Base-by-base conservation (phyloP, 2,113 vertebrate genomes). In the Salvator merianae region DNA sequence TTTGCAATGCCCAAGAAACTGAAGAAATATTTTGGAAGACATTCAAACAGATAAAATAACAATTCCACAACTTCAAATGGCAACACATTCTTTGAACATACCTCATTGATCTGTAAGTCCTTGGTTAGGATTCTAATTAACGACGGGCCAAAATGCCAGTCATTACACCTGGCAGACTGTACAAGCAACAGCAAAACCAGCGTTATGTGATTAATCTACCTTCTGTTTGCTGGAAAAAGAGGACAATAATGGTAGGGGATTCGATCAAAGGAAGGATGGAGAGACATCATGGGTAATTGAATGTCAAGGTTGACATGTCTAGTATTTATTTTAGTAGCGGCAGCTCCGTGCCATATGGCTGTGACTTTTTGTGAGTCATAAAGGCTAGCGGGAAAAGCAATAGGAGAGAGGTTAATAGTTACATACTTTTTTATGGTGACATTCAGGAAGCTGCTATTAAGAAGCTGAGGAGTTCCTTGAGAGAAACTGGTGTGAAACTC, bases 271-370 rank as follows among this genome's bases (percentile, higher is more conserved):
- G 32, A 30, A 30, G 77, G 59, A 32, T 26, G 22, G 40, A 71
- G 38, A 26, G 4, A 63, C 80, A 24, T 24, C 3, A 40, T n/a
- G 70, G 63, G 53, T 36, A 16, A 73, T 24, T 1, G 36, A 72
- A 55, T 0, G 16, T 12, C 36, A 80, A 32, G 20, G 36, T 53
- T 30, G 70, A 73, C 0, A 0, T 0, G 14, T 38, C 26, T 10
- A 50, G 24, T n/a, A 71, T 74, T 81, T 36, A 55, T 73, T 66
- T 77, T 4, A 43, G 34, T 22, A 55, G 40, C 34, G 30, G 5
- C 12, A 59, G 22, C 10, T 14, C 30, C 13, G 0, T 7, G 79
- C 18, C 24, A 20, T 0, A 0, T 65, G 0, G 0, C 3, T 0
- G 0, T 7, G 4, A 9, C 74, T 20, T 24, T 74, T 38, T 34